phyloP scores from a whole-genome alignment of 2,113 vertebrate genomes.

The Aldabrachelys gigantea region DNA sequence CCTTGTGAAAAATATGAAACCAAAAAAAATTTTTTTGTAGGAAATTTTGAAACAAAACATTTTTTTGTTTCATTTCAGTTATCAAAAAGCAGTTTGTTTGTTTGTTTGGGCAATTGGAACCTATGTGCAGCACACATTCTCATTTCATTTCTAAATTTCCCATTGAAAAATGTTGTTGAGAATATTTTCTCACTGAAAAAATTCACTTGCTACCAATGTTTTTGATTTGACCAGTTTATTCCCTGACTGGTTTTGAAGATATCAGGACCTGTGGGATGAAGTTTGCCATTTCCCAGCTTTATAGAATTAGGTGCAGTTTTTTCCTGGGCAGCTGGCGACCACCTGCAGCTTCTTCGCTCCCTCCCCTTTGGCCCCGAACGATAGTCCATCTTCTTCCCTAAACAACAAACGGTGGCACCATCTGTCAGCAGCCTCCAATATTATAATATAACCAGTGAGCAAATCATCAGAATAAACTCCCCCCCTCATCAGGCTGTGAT shows the following conservation, averaged over 20 bases:
- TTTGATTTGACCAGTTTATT: background rate
- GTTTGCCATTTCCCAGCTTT: background rate
- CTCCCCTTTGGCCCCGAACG: background rate
- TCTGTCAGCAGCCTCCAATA: background rate
- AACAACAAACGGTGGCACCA: background rate
- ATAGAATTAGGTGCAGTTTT: background rate
- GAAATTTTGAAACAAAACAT: no score
- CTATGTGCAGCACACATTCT: no score
- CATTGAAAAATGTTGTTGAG: no score
- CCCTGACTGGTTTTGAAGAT: background rate
- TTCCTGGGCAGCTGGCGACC: background rate
- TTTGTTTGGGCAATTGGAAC: no score
- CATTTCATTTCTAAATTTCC: no score
- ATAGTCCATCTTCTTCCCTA: no score
- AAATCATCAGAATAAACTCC: background rate
- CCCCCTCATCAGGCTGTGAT: background rate
- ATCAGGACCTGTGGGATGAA: accelerated
- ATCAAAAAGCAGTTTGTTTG: no score
- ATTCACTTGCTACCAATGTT: background rate
- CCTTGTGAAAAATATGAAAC: no score
- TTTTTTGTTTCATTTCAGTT: background rate
- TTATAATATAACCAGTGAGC: background rate
- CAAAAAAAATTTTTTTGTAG: no score
- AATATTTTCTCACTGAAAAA: background rate
- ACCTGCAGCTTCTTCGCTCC: background rate